Base-by-base conservation (phyloP, 2,113 vertebrate genomes). In the Pangasianodon gigas region DNA sequence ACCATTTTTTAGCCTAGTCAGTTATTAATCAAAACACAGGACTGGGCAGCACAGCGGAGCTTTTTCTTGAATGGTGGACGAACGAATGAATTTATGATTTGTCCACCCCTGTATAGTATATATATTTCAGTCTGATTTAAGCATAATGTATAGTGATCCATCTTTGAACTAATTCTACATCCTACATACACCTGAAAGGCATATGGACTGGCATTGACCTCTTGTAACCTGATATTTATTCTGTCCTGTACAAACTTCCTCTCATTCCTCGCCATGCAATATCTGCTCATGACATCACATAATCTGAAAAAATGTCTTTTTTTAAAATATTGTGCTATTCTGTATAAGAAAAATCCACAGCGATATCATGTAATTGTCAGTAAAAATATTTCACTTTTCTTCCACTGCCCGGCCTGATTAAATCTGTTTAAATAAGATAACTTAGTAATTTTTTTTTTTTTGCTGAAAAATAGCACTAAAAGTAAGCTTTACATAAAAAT, bases 401-500 rank as follows among this genome's bases (percentile, higher is more conserved):
- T 92, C 89, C 84, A 90, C 90, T 91, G 89, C 92, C 91, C 93
- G 91, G 93, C 94, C 92, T 93, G 93, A 80, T 96, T 95, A 96
- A 93, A 94, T 60, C 95, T 96, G 95, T 94, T 96, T 97, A 97
- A 97, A 97, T 97, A 96, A 97, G 93, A 94, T 96, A 95, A 94
- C 93, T 93, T 96, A 97, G 94, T 95, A 4, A 4, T 29, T 81
- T 37, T 32, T 81, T n/a, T 96, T 93, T 94, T 94, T 95, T 97
- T 97, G 95, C 96, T 98, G 97, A 98, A 99, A 99, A 98, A 97
- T 96, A 96, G 94, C 95, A 97, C 97, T 98, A 99, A 97, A 97
- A 96, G 96, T 96, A 88, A 96, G 96, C 93, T 97, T 97, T 94
- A 97, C 97, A 97, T 98, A 98, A 96, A 99, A 98, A 97, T 96